Evolutionary conservation across 2,888 invertebrate genomes (phyloP).

Genomic region (Aleiodes leptofemur): DNA sequence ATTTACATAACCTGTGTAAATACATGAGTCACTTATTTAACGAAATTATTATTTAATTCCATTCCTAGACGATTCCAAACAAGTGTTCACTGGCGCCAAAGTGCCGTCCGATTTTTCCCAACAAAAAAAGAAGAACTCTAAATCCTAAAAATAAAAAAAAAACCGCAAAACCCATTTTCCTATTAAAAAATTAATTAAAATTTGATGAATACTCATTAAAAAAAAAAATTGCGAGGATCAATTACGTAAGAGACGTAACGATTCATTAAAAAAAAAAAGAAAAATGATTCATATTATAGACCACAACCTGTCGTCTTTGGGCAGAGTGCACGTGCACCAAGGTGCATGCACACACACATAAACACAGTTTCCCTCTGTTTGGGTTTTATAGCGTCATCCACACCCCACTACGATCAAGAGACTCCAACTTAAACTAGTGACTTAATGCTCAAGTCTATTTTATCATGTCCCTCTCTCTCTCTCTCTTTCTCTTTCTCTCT

Average conservation of each 20-base stretch:
- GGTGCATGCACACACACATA: slow-evolving; percentile 37
- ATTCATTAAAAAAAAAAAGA: neutral
- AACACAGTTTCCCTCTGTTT: neutral
- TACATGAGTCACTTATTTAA: neutral
- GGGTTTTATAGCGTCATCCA: slow-evolving; percentile 7
- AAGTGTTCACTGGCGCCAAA: slow-evolving; percentile 63
- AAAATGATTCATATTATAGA: neutral
- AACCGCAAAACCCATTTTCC: neutral
- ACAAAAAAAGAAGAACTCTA: slow-evolving; percentile 10
- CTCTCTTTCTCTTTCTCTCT: neutral
- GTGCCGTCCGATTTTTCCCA: slow-evolving; percentile 24
- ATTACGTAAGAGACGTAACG: neutral
- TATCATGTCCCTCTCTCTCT: neutral
- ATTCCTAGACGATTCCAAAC: slow-evolving; percentile 72
- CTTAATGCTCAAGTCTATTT: slow-evolving; percentile 1
- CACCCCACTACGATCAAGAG: slow-evolving; percentile 16
- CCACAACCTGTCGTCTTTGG: slow-evolving; percentile 7
- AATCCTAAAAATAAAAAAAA: neutral
- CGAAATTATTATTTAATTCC: slow-evolving; percentile 61
- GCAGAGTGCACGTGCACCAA: slow-evolving; percentile 46
- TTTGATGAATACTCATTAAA: too few species aligned
- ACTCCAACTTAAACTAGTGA: neutral
- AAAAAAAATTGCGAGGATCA: too few species aligned
- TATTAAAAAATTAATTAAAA: neutral
- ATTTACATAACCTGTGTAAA: too few species aligned